Evolutionary conservation across 2,888 invertebrate genomes (phyloP).

Genomic region (Myathropa florea): DNA sequence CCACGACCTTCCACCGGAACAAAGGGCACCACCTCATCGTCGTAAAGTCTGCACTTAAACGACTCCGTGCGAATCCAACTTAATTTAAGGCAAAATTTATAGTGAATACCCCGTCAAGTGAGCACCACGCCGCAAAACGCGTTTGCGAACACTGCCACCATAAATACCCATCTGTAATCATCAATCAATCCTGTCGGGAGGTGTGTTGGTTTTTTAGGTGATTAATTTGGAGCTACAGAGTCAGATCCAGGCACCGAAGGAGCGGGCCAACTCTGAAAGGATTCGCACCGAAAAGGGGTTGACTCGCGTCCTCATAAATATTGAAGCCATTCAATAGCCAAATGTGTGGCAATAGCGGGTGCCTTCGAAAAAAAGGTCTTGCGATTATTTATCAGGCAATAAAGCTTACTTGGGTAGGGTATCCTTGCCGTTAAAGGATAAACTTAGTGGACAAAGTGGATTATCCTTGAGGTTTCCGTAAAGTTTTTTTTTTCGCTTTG

Average conservation of each 20-base stretch:
- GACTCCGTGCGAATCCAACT: too few relatives aligned
- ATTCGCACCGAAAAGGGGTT: slow-evolving; percentile 1
- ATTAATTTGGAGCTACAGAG: slow-evolving; percentile 5
- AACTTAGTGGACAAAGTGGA: slow-evolving; percentile 1
- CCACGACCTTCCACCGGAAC: too few relatives aligned
- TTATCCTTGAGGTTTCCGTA: slow-evolving; percentile 8
- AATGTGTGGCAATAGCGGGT: slow-evolving; percentile 3
- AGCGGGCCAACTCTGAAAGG: not conserved
- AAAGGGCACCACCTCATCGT: not conserved
- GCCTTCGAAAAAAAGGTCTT: not conserved
- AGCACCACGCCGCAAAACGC: not conserved
- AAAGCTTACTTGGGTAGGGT: not conserved
- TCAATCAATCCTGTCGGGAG: slow-evolving; percentile 28
- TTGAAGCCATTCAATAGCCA: slow-evolving; percentile 13
- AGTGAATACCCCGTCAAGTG: not conserved
- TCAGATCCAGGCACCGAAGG: not conserved
- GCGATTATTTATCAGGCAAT: not conserved
- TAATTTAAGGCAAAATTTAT: slow-evolving; percentile 16
- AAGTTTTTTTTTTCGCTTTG: not conserved
- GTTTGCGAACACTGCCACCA: not conserved
- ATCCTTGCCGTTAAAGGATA: not conserved
- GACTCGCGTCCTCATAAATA: slow-evolving; percentile 11
- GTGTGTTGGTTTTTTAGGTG: not conserved
- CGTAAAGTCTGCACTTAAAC: not conserved
- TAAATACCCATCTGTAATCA: slow-evolving; percentile 38